Evolutionary conservation across 2,113 vertebrate species (phyloP).

Genomic region (Sardina pilchardus): DNA sequence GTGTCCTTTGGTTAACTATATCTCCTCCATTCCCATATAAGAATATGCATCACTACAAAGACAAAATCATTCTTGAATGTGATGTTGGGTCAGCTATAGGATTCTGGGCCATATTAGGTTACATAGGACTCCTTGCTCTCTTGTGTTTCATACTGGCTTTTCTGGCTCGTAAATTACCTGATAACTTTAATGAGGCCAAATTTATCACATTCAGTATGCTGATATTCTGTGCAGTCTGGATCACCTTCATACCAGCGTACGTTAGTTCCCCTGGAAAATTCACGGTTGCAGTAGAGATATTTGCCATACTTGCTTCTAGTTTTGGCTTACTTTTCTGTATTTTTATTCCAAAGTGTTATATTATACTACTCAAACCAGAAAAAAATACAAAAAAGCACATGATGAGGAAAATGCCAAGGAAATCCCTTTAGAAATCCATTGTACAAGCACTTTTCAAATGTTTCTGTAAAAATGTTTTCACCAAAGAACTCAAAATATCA

Average conservation of each 20-base stretch:
- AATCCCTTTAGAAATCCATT: neutral
- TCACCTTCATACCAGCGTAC: conserved; percentile 51
- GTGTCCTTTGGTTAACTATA: conserved; percentile 45
- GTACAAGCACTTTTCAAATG: neutral
- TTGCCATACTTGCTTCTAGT: conserved; percentile 50
- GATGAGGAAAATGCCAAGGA: conserved; percentile 35
- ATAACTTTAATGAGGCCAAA: conserved; percentile 53
- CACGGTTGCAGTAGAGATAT: conserved; percentile 50
- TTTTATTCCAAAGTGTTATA: conserved; percentile 55
- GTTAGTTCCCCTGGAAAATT: conserved; percentile 49
- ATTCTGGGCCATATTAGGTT: conserved; percentile 48
- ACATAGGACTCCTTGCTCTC: conserved; percentile 46
- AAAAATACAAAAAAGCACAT: conserved; percentile 53
- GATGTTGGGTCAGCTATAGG: conserved; percentile 43
- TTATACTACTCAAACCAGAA: conserved; percentile 53
- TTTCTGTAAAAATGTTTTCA: neutral
- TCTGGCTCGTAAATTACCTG: conserved; percentile 39
- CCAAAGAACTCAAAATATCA: neutral
- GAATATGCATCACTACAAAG: conserved; percentile 46
- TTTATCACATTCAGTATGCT: conserved; percentile 52
- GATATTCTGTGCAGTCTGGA: conserved; percentile 52
- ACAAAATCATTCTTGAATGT: conserved; percentile 50
- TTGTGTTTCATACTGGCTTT: conserved; percentile 44
- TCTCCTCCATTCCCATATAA: conserved; percentile 47
- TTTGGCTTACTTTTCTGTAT: conserved; percentile 55